Base-by-base conservation (phyloP, 2,113 vertebrate species). In the Mesitornis unicolor region DNA sequence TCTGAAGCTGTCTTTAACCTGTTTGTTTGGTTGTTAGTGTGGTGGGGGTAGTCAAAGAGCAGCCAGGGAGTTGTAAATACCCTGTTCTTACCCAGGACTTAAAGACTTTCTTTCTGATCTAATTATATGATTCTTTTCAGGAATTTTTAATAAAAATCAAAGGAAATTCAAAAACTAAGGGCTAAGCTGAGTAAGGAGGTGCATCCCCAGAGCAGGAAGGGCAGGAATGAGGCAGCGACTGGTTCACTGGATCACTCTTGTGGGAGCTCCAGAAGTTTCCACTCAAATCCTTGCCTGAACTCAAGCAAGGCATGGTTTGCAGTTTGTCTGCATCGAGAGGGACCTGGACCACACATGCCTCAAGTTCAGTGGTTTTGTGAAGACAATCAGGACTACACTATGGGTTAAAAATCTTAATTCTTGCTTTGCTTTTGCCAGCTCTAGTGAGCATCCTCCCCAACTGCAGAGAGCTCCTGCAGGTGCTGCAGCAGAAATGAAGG, bases 341-440 rank as follows among this genome's bases (percentile, higher is more conserved):
- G n/a, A 25, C 9, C 42, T 16, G 70, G 42, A 90, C 33, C 25
- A 1, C 45, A 10, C 0, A 0, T 5, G 42, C 5, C 19, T 20
- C 0, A 1, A 33, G 19, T 2, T 54, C 28, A 2, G 50, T 7
- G 35, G 5, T 4, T 45, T n/a, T 33, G n/a, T 50, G 76, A 57
- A 35, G 48, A 13, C 17, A 5, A 11, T 36, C 16, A 31, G 40
- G 4, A 15, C 31, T n/a, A 12, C 0, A 0, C 0, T 2, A 26
- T 10, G 1, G 3, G 2, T 11, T n/a, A n/a, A 3, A 36, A 16
- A 13, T 8, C n/a, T 4, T 19, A 38, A 35, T 28, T n/a, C 21
- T 11, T 4, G 5, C 42, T 48, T 26, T 60, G 42, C 21, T 40
- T 31, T 48, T 31, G 6, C 50, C 38, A 8, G 15, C 28, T n/a